Conservation (phyloP, 2,113 vertebrate genomes). For the Lepisosteus oculatus region DNA sequence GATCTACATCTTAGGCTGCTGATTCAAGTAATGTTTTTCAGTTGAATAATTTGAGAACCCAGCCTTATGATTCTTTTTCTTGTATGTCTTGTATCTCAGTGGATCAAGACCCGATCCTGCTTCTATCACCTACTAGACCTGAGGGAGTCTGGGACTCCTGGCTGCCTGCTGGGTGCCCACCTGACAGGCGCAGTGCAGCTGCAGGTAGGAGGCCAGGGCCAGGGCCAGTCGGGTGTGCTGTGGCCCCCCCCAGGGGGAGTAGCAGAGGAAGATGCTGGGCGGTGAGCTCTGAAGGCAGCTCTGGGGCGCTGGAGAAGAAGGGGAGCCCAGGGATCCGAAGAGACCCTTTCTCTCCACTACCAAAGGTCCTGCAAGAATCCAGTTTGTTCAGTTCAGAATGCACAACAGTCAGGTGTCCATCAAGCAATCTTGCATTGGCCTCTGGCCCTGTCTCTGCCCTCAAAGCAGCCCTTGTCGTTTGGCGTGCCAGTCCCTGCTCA, state of each 20-base stretch:
- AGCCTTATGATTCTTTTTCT: not conserved
- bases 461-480: no score
- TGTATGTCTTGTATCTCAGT: not conserved
- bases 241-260: constrained; percentile 14
- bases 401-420: no score
- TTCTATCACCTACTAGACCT: not conserved
- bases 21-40: not conserved
- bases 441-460: no score
- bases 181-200: constrained; percentile 9
- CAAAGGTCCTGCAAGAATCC: no score
- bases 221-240: constrained; percentile 8
- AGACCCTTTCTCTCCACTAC: no score
- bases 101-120: not conserved
- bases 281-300: no score
- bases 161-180: not conserved
- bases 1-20: not conserved
- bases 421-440: no score
- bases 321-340: no score
- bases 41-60: not conserved
- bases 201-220: constrained; percentile 10
- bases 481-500: no score
- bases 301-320: not conserved
- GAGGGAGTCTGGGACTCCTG: not conserved
- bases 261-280: constrained; percentile 15
- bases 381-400: no score